Percentiles rank a stretch among this genome's conserved stretches.
Conservation (phyloP, 1,140 invertebrate genomes). For the Asbolus verrucosus region DNA sequence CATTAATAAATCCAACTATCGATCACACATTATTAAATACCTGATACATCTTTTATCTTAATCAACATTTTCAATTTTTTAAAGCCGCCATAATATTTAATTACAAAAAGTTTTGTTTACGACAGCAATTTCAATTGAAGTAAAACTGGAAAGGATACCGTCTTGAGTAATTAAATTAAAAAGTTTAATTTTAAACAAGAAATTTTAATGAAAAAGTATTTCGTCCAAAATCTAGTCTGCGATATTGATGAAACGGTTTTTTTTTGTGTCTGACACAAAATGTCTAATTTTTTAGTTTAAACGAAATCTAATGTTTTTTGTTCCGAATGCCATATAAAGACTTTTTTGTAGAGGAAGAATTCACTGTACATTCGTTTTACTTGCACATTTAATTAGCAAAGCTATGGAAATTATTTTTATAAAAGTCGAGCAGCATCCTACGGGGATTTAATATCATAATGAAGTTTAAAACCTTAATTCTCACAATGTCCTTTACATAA, state of each 20-base stretch:
- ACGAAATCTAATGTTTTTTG: too few relatives aligned
- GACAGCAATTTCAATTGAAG: slow-evolving; percentile 33
- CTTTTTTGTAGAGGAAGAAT: background rate
- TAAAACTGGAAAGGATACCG: slow-evolving; percentile 35
- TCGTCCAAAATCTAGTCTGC: slow-evolving; percentile 13
- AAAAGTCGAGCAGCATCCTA: slow-evolving; percentile 16
- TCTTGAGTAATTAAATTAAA: slow-evolving; percentile 34
- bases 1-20: background rate
- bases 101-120: slow-evolving; percentile 33
- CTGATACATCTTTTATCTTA: background rate
- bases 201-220: slow-evolving; percentile 34
- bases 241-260: slow-evolving; percentile 22
- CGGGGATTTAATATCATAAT: slow-evolving; percentile 35
- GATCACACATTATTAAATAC: slow-evolving; percentile 2
- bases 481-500: slow-evolving; percentile 32
- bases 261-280: too few relatives aligned
- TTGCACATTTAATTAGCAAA: slow-evolving; percentile 32
- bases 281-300: too few relatives aligned
- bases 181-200: slow-evolving; percentile 38
- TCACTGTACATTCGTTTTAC: slow-evolving; percentile 4
- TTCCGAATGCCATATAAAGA: background rate
- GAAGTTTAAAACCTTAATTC: slow-evolving; percentile 37
- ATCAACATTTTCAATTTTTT: slow-evolving; percentile 4
- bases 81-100: slow-evolving; percentile 20
- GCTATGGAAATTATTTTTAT: slow-evolving; percentile 29